Conservation (phyloP, 2,888 invertebrate genomes). For the Drosophila bunnanda region DNA sequence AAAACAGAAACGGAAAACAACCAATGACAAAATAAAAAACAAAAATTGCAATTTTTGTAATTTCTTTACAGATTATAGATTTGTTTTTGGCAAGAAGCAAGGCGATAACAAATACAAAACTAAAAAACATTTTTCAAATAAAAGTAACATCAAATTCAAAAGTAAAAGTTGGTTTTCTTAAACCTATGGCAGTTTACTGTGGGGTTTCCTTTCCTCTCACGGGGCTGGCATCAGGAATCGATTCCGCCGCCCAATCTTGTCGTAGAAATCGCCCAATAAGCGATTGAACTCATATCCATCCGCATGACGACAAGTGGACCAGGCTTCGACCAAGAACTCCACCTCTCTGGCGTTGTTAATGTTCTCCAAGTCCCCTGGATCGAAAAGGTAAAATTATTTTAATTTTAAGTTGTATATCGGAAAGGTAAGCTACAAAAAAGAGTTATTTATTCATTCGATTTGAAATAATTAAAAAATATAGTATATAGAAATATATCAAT, state of each 20-base stretch:
- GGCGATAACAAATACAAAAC: constrained; percentile 52
- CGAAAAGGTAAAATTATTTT: no score
- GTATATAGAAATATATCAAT: no score
- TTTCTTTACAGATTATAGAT: constrained; percentile 70
- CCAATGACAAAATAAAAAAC: constrained; percentile 27
- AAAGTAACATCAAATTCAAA: constrained; percentile 54
- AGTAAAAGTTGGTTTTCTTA: constrained; percentile 8
- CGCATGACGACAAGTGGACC: constrained; percentile 1
- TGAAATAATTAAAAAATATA: background rate
- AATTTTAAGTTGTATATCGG: background rate
- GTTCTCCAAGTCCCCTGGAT: background rate
- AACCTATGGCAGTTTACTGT: background rate
- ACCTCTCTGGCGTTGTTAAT: background rate
- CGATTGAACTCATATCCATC: background rate
- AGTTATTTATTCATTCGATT: background rate
- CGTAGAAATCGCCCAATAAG: background rate
- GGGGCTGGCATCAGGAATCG: background rate
- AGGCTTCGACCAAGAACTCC: constrained; percentile 6
- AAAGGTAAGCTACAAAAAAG: background rate
- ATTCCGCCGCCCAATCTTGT: background rate
- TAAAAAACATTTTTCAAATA: constrained; percentile 68
- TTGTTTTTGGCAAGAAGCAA: constrained; percentile 65
- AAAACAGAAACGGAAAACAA: constrained; percentile 3
- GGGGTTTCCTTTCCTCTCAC: background rate
- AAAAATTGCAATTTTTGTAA: constrained; percentile 64